Percentiles rank a stretch among this genome's conserved stretches.
Conservation (phyloP, 2,888 invertebrate species). For the Calameuta idolon region DNA sequence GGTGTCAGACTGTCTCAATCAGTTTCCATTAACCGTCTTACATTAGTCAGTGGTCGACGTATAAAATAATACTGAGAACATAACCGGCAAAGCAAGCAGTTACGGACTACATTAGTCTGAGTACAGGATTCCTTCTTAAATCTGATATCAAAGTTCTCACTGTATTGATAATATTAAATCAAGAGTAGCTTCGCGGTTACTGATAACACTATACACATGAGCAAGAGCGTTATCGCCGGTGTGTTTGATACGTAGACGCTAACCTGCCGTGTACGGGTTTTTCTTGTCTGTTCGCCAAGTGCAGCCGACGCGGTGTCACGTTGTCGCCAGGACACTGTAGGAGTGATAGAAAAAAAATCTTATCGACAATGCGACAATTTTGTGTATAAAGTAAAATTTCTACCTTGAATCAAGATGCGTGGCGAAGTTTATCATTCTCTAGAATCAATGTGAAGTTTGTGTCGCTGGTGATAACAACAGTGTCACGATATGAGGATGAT, state of each 20-base stretch:
- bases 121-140: background rate
- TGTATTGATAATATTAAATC: background rate
- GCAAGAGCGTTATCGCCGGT: background rate
- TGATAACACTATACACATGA: background rate
- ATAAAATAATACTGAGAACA: background rate
- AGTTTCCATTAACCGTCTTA: background rate
- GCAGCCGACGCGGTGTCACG: background rate
- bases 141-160: background rate
- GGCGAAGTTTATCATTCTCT: background rate
- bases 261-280: background rate
- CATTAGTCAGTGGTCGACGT: background rate
- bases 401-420: background rate
- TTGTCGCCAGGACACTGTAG: background rate
- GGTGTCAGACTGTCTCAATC: no score
- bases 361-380: background rate
- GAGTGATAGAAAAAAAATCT: background rate
- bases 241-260: background rate
- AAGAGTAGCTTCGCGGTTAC: background rate
- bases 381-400: background rate
- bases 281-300: background rate
- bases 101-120: background rate
- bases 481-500: slow-evolving; percentile 47
- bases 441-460: background rate
- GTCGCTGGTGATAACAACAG: background rate
- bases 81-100: background rate